Evolutionary conservation across 1,140 invertebrate species (phyloP).

Genomic region (Lanistes nyassanus): DNA sequence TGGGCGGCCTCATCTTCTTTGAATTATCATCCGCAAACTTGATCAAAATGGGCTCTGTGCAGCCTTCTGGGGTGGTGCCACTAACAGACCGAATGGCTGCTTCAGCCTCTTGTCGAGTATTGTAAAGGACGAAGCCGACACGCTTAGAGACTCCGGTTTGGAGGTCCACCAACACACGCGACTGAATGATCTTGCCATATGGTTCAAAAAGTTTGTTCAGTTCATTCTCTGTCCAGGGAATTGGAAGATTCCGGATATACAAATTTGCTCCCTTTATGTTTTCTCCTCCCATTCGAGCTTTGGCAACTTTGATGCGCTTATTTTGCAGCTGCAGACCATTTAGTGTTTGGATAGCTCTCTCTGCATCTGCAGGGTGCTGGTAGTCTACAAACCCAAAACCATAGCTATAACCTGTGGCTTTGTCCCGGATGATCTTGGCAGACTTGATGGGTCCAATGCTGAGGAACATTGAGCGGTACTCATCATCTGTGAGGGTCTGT

Average conservation of each 20-base stretch:
- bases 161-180: slow-evolving; percentile 89
- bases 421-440: slow-evolving; percentile 86
- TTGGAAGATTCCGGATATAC: slow-evolving; percentile 91
- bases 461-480: slow-evolving; percentile 88
- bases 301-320: slow-evolving; percentile 89
- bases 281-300: slow-evolving; percentile 88
- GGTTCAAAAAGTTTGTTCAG: slow-evolving; percentile 86
- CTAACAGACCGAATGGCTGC: slow-evolving; percentile 86
- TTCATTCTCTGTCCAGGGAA: slow-evolving; percentile 74
- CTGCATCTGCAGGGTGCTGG: slow-evolving; percentile 83
- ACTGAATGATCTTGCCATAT: slow-evolving; percentile 89
- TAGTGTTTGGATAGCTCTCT: slow-evolving; percentile 84
- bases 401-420: slow-evolving; percentile 89
- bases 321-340: slow-evolving; percentile 90
- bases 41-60: slow-evolving; percentile 83
- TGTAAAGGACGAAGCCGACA: slow-evolving; percentile 86
- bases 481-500: slow-evolving; percentile 90
- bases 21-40: slow-evolving; percentile 94
- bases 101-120: slow-evolving; percentile 77
- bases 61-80: slow-evolving; percentile 85
- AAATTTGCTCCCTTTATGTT: slow-evolving; percentile 95
- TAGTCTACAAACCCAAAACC: slow-evolving; percentile 97
- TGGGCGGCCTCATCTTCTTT: slow-evolving; percentile 71
- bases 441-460: slow-evolving; percentile 80
- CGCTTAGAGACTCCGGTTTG: slow-evolving; percentile 85